A percentile compares a stretch with the other conserved stretches of the same genome.
Evolutionary conservation across 2,797 vertebrate genomes (phyloP).

Genomic region (Limnodromus scolopaceus): DNA sequence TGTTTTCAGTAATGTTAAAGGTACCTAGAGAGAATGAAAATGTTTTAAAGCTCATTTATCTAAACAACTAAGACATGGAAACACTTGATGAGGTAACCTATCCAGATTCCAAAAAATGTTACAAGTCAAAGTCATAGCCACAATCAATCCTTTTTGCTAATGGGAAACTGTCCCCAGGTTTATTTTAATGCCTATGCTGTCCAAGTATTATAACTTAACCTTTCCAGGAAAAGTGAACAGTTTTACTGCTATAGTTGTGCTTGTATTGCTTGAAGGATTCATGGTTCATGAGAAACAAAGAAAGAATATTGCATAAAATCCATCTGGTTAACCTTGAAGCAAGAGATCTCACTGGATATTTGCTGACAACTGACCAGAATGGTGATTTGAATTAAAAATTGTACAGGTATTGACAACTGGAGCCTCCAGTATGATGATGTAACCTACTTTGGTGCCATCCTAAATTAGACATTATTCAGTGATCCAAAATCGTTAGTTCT

Average conservation of each 20-base stretch:
- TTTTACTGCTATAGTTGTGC: neutral
- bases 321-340: neutral
- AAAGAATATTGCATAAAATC: neutral
- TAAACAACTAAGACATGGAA: neutral
- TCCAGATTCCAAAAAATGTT: neutral
- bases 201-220: neutral
- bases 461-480: neutral
- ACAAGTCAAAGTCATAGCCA: neutral
- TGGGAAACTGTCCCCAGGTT: neutral
- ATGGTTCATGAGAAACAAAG: neutral
- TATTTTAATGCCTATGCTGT: neutral
- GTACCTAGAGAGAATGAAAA: neutral
- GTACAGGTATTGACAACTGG: neutral
- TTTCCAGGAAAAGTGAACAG: neutral
- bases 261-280: neutral
- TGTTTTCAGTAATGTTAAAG: neutral
- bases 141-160: neutral
- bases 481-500: slow-evolving; percentile 12
- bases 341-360: neutral
- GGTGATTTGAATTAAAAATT: neutral
- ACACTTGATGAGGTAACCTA: neutral
- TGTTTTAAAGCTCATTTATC: neutral
- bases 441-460: neutral
- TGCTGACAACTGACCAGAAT: neutral
- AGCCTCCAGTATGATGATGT: neutral